Evolutionary conservation across 2,113 vertebrate genomes (phyloP).

Genomic region (Menura novaehollandiae): DNA sequence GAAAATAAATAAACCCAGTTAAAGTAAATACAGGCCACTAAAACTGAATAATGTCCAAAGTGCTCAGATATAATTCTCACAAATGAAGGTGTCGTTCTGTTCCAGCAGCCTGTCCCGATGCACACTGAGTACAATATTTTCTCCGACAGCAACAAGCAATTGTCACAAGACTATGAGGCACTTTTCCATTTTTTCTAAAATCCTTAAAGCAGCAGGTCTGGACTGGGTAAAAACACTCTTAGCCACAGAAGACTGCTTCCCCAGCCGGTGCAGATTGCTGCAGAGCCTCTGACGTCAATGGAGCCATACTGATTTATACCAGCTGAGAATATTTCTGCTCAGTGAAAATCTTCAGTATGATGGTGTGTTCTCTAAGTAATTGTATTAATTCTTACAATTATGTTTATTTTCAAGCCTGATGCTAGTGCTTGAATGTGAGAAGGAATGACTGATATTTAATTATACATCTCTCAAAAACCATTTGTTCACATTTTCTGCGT

Average conservation of each 20-base stretch:
- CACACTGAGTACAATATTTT: constrained; percentile 32
- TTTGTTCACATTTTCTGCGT: constrained; percentile 2
- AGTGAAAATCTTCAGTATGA: neutral
- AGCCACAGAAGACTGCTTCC: constrained; percentile 22
- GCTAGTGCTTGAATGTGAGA: neutral
- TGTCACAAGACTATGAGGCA: constrained; percentile 16
- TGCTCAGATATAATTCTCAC: constrained; percentile 54
- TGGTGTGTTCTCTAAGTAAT: neutral
- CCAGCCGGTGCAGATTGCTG: neutral
- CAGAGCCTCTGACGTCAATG: constrained; percentile 31
- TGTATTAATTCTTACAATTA: constrained; percentile 16
- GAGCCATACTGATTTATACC: neutral
- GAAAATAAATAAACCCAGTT: constrained; percentile 61
- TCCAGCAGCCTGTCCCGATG: neutral
- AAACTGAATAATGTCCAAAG: constrained; percentile 62
- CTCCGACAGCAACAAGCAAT: neutral
- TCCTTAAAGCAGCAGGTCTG: constrained; percentile 11
- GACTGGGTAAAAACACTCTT: neutral
- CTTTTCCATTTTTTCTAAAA: constrained; percentile 19
- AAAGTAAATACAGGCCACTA: constrained; percentile 62
- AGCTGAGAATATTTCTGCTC: neutral
- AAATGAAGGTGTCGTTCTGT: constrained; percentile 63
- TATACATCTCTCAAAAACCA: neutral
- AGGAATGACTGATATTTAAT: constrained; percentile 3
- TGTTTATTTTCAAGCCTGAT: neutral